Conservation (phyloP, 2,888 invertebrate genomes). For the Meganola albula region DNA sequence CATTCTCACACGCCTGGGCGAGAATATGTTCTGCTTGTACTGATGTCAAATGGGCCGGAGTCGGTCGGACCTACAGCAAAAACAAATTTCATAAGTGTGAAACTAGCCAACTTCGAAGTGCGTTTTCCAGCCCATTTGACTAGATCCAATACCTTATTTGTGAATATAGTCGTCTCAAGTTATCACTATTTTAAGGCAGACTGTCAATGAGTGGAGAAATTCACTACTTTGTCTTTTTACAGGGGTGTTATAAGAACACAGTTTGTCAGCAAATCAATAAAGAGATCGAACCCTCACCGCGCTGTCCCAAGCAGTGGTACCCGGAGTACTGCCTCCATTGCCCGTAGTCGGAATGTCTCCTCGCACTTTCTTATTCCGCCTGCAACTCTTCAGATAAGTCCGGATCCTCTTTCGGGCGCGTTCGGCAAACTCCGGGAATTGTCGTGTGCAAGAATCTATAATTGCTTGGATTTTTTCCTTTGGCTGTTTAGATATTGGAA, state of each 20-base stretch:
- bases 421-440: constrained; percentile 97
- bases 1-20: constrained; percentile 97
- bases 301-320: constrained; percentile 87
- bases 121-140: too few species aligned
- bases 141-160: too few species aligned
- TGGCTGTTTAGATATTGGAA: constrained; percentile 97
- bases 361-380: constrained; percentile 94
- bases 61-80: constrained; percentile 87
- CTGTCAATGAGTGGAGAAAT: too few species aligned
- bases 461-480: constrained; percentile 99
- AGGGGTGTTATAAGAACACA: too few species aligned
- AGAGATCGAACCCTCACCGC: constrained; percentile 82
- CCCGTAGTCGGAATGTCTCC: constrained; percentile 79
- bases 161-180: too few species aligned
- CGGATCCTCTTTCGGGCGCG: constrained; percentile 95
- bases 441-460: constrained; percentile 96
- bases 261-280: too few species aligned
- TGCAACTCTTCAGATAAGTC: constrained; percentile 96
- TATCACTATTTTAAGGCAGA: too few species aligned
- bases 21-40: constrained; percentile 97
- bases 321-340: constrained; percentile 51
- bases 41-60: constrained; percentile 97
- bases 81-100: too few species aligned
- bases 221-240: too few species aligned
- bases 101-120: too few species aligned